These are phyloP conservation scores for Anastrepha obliqua DNA, from an alignment of 1,140 invertebrate genomes.

Conservation along the genomic window DNA sequence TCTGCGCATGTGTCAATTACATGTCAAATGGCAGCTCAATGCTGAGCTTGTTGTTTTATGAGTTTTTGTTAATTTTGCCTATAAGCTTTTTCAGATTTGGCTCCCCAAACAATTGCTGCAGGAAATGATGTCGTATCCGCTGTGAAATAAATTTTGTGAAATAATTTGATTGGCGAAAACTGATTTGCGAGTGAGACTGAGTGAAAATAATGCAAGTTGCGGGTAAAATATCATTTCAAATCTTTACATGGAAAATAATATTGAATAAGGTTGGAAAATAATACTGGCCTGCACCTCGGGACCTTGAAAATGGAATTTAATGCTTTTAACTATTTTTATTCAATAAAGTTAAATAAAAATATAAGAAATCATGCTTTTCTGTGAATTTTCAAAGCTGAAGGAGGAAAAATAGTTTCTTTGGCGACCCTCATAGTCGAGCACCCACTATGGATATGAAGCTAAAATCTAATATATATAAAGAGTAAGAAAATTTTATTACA, in stretches of 20 bases:
- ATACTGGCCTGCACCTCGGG: too few species aligned
- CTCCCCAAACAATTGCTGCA: constrained; percentile 29
- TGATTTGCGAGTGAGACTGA: background rate
- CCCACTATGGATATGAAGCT: too few species aligned
- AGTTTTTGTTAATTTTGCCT: background rate
- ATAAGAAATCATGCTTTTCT: too few species aligned
- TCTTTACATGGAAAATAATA: background rate
- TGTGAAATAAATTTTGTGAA: constrained; percentile 46
- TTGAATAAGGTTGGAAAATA: too few species aligned
- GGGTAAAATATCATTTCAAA: background rate
- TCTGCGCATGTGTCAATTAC: constrained; percentile 47
- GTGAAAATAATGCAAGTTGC: background rate
- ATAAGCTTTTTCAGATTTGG: background rate
- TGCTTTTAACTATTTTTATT: too few species aligned
- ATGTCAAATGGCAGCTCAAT: constrained; percentile 25
- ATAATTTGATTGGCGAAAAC: constrained; percentile 23
- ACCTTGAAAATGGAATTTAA: too few species aligned
- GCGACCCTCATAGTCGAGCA: too few species aligned
- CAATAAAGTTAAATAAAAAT: too few species aligned
- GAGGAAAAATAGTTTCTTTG: too few species aligned
- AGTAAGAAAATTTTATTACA: too few species aligned
- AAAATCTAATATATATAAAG: too few species aligned
- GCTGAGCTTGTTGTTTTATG: background rate
- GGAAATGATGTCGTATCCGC: constrained; percentile 35
- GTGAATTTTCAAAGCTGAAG: too few species aligned